Base-by-base conservation (phyloP, 2,797 vertebrate genomes). In the Pagetopsis macropterus region DNA sequence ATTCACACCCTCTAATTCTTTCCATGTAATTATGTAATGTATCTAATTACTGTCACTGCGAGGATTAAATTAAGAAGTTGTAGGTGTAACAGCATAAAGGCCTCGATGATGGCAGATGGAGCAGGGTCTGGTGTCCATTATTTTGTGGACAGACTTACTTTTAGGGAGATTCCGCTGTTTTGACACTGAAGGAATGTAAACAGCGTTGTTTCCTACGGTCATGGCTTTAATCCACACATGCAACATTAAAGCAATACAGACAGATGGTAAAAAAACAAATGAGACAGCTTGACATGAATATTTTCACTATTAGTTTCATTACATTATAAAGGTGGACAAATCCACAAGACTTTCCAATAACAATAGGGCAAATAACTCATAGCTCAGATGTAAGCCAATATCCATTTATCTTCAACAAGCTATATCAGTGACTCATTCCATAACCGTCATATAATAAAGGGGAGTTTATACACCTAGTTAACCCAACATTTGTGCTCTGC, bases 121-220 rank as follows among this genome's bases (percentile, higher is more conserved):
- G 41, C 37, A 0, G 33, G 21, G 83, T 89, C 88, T 93, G 92
- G 82, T 74, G 72, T 89, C 82, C 75, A 92, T 94, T 92, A 91
- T 82, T 84, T 64, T 89, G 81, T 61, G 79, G 87, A 88, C 68
- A 82, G 69, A 81, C 78, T 4, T 67, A 84, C 65, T 88, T 87
- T 88, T 74, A 43, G 88, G 87, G 88, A 90, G 83, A 90, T 88
- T 91, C 86, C 17, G 5, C 77, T 88, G 90, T 90, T 91, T 91
- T 87, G 90, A 89, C 79, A 82, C 54, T 11, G 37, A 23, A 84
- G 86, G 88, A 93, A 93, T 93, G 93, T 90, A 92, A 93, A 93
- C 90, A 87, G 67, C 5, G 51, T 75, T 81, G 82, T 89, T 88
- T 88, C 89, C 76, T 75, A 56, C 63, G 67, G 72, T 83, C 74